Evolutionary conservation across 1,140 invertebrate species (phyloP).

Genomic region (Oryctes rhinoceros): DNA sequence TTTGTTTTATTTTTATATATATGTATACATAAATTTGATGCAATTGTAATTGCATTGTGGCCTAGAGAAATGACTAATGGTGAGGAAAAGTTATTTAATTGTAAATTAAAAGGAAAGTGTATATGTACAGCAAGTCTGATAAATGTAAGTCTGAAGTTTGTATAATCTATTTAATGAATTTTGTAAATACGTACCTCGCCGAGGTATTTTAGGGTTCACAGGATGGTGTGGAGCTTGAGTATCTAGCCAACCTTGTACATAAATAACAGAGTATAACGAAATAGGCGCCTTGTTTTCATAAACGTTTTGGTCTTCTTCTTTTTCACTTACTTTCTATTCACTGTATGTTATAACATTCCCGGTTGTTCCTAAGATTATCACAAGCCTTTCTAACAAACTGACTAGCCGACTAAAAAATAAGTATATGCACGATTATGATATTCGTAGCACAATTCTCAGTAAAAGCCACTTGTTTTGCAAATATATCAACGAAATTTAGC

Average conservation of each 20-base stretch:
- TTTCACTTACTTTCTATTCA: conserved; percentile 34
- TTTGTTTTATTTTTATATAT: conserved; percentile 41
- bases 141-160: conserved; percentile 57
- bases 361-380: conserved; percentile 34
- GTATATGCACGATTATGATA: conserved; percentile 7
- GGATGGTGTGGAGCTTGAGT: conserved; percentile 22
- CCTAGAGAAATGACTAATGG: conserved; percentile 24
- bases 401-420: not conserved
- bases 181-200: conserved; percentile 55
- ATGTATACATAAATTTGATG: conserved; percentile 33
- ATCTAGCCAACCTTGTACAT: conserved; percentile 45
- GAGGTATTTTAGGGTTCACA: conserved; percentile 50
- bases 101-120: conserved; percentile 33
- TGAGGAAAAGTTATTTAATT: conserved; percentile 19
- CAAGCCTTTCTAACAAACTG: conserved; percentile 26
- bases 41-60: conserved; percentile 36
- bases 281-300: conserved; percentile 30
- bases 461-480: conserved; percentile 34
- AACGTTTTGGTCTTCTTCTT: conserved; percentile 26
- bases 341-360: conserved; percentile 40
- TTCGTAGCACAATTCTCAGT: not conserved
- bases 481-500: conserved; percentile 33
- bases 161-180: conserved; percentile 56
- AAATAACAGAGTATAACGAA: conserved; percentile 39
- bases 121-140: conserved; percentile 55